A percentile compares a stretch with the other conserved stretches of the same genome.
Evolutionary conservation across 2,113 vertebrate species (phyloP).

Genomic region (Xiphorhynchus elegans): DNA sequence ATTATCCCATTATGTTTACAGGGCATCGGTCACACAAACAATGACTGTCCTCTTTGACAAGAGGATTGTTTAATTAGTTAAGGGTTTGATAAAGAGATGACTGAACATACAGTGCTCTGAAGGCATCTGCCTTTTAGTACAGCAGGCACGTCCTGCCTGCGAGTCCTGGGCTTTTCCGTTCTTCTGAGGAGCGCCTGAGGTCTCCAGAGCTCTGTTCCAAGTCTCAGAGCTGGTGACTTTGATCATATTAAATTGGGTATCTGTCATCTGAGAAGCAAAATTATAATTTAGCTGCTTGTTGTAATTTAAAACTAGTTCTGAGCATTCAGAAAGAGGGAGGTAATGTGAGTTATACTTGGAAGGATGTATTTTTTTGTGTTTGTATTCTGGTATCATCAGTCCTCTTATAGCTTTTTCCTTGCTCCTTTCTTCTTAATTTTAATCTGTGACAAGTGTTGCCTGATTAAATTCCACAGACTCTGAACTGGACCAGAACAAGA

Average conservation of each 20-base stretch:
- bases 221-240: neutral
- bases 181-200: neutral
- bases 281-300: neutral
- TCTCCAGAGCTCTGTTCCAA: neutral
- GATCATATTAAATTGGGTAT: neutral
- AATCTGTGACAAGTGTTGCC: neutral
- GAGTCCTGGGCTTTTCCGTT: neutral
- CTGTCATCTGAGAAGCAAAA: neutral
- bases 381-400: neutral
- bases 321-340: neutral
- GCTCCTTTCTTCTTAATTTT: neutral
- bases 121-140: constrained; percentile 61
- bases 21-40: constrained; percentile 49
- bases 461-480: neutral
- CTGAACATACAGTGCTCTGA: constrained; percentile 34
- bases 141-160: neutral
- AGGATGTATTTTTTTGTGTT: neutral
- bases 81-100: constrained; percentile 59
- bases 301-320: neutral
- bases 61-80: constrained; percentile 60
- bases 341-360: neutral
- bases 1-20: constrained; percentile 59
- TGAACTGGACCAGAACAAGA: neutral
- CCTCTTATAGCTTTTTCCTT: neutral
- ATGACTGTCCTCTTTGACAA: constrained; percentile 44